Evolutionary conservation across 2,113 vertebrate genomes (phyloP).

Genomic region (Xerus inauris): DNA sequence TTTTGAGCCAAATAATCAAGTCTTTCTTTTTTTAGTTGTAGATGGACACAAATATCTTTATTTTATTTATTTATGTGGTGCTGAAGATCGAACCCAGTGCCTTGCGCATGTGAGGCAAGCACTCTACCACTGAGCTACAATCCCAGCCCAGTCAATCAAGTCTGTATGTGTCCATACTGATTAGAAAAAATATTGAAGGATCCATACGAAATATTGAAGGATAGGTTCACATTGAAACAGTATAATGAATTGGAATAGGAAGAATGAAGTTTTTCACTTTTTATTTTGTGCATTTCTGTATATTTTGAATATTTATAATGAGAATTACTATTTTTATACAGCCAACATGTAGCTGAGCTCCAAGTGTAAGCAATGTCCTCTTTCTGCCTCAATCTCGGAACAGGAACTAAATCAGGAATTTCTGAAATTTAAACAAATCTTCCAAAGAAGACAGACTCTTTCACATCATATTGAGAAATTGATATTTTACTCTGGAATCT

Average conservation of each 20-base stretch:
- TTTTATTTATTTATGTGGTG: too few species aligned
- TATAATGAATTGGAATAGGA: neutral
- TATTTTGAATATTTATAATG: slow-evolving; percentile 12
- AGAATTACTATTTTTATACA: neutral
- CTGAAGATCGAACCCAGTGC: too few species aligned
- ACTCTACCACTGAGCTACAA: too few species aligned
- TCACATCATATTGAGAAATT: neutral
- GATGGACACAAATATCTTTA: too few species aligned
- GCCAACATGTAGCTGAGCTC: neutral
- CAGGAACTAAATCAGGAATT: neutral
- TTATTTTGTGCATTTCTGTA: neutral
- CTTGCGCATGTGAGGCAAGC: too few species aligned
- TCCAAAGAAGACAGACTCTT: neutral
- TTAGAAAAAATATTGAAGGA: neutral
- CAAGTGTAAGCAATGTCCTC: neutral
- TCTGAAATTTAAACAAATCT: neutral
- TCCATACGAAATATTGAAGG: neutral
- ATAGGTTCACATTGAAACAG: neutral
- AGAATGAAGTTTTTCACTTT: neutral
- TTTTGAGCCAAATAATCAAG: slow-evolving; percentile 34
- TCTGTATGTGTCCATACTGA: neutral
- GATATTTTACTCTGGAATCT: neutral
- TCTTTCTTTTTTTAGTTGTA: too few species aligned
- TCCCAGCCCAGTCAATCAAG: too few species aligned
- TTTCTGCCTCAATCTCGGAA: neutral